Percentiles rank a stretch among this genome's conserved stretches.
Conservation (phyloP, 2,888 invertebrate genomes). For the Tipula helvola region DNA sequence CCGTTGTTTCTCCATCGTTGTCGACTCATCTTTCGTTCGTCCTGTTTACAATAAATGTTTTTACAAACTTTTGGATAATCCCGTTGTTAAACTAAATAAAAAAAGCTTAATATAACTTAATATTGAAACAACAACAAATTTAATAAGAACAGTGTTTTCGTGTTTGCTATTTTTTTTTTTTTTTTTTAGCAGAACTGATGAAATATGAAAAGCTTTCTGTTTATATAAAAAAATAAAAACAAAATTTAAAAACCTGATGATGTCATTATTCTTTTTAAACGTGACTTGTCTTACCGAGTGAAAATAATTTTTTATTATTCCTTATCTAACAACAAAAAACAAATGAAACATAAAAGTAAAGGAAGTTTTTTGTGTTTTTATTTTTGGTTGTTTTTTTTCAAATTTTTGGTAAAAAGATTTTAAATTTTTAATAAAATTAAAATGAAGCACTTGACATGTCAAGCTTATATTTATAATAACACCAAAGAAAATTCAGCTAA, state of each 20-base stretch:
- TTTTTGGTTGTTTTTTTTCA: background rate
- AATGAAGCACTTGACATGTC: background rate
- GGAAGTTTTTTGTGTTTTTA: background rate
- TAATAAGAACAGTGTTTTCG: background rate
- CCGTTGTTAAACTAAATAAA: background rate
- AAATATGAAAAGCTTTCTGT: background rate
- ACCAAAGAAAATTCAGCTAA: background rate
- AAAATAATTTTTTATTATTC: background rate
- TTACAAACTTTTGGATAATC: background rate
- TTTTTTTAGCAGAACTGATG: background rate
- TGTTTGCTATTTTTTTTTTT: background rate
- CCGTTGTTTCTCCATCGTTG: background rate
- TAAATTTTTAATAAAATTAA: background rate
- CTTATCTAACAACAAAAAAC: background rate
- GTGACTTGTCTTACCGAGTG: slow-evolving; percentile 6
- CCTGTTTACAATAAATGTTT: background rate
- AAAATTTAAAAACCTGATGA: slow-evolving; percentile 6
- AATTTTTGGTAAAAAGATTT: background rate
- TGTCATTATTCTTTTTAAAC: slow-evolving; percentile 6
- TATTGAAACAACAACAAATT: background rate
- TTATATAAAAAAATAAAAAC: background rate
- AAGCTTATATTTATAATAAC: background rate
- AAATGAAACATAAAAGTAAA: background rate
- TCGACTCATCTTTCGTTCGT: background rate
- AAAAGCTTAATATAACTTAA: background rate